Evolutionary conservation across 2,113 vertebrate species (phyloP).

Genomic region (Numenius arquata): DNA sequence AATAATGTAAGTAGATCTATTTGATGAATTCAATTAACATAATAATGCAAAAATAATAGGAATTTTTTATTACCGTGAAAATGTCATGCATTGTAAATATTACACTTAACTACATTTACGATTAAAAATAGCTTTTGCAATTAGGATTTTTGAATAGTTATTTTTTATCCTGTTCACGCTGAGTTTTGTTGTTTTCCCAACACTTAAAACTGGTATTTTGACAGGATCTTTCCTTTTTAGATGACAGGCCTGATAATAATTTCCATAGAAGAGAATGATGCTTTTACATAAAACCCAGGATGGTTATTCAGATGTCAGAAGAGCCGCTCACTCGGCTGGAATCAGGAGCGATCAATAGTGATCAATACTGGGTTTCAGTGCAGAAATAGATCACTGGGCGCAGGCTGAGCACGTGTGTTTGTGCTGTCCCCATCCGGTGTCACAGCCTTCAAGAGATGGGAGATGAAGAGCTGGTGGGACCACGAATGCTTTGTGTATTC

Average conservation of each 20-base stretch:
- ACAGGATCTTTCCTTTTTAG: not conserved
- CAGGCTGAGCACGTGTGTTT: not conserved
- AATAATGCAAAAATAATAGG: not conserved
- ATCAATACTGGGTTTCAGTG: not conserved
- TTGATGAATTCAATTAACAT: constrained; percentile 4
- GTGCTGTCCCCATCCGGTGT: not conserved
- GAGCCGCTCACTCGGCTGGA: not conserved
- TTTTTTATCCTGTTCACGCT: not conserved
- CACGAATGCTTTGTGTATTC: not conserved
- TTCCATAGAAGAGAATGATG: not conserved
- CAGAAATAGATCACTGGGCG: not conserved
- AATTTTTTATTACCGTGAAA: not conserved
- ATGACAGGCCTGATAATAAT: not conserved
- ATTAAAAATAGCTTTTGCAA: not conserved
- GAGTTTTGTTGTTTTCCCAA: not conserved
- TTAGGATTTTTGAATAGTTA: not conserved
- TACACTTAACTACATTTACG: not conserved
- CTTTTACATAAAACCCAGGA: not conserved
- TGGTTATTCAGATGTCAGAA: not conserved
- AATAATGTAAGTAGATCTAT: not conserved
- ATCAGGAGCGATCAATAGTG: not conserved
- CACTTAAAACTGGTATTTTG: not conserved
- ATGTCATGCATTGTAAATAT: not conserved
- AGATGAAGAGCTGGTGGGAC: not conserved
- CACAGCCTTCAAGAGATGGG: not conserved